Percentiles rank a stretch among this genome's conserved stretches.
Conservation (phyloP, 2,797 vertebrate species). For the Menidia menidia region DNA sequence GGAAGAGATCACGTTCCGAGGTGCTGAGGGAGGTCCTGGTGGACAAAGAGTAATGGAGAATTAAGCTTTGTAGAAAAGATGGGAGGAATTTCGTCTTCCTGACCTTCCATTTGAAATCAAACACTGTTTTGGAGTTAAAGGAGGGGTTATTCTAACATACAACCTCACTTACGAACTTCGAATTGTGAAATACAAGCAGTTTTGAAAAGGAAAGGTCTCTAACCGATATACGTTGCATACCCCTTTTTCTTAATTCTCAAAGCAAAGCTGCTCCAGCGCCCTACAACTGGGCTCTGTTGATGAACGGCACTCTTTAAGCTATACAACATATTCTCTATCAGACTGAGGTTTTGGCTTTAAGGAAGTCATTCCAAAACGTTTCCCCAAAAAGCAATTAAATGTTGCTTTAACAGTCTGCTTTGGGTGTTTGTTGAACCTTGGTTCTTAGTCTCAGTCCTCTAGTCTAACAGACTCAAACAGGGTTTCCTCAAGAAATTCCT, state of each 20-base stretch:
- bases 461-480: neutral
- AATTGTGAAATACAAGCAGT: no score
- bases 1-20: slow-evolving; percentile 96
- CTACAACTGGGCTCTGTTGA: neutral
- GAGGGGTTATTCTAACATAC: neutral
- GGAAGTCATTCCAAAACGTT: neutral
- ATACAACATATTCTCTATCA: neutral
- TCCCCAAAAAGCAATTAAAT: neutral
- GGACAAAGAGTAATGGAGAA: slow-evolving; percentile 1
- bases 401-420: neutral
- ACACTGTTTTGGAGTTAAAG: neutral
- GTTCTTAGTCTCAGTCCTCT: neutral
- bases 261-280: neutral
- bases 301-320: neutral
- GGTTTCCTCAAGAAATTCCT: neutral
- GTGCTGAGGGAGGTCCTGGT: slow-evolving; percentile 92
- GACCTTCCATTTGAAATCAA: neutral
- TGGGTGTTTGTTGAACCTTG: neutral
- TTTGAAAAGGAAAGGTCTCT: neutral
- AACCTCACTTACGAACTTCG: neutral
- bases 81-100: neutral
- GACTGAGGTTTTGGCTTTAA: neutral
- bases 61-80: slow-evolving; percentile 1
- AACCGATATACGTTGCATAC: neutral
- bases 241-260: no score